These are phyloP conservation scores for Esox masquinongy DNA, from an alignment of 2,797 vertebrate species.

Conservation along the genomic window DNA sequence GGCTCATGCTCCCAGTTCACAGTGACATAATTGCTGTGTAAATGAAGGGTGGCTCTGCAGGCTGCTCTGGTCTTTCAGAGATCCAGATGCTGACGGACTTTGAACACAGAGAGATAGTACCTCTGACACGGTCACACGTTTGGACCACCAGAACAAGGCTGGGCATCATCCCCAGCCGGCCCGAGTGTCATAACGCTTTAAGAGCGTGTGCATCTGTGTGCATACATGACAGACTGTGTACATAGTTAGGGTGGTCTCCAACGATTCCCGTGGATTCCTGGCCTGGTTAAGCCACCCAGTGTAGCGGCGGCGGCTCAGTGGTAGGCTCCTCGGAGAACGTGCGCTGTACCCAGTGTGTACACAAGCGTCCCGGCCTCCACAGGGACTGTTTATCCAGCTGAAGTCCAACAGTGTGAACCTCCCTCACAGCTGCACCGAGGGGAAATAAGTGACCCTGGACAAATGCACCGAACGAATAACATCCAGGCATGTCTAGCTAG, in stretches of 20 bases:
- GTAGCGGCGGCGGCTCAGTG: slow-evolving; percentile 31
- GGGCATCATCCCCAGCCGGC: no score
- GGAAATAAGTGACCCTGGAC: slow-evolving; percentile 60
- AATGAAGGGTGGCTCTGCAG: slow-evolving; percentile 46
- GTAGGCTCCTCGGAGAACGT: slow-evolving; percentile 54
- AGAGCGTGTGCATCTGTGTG: slow-evolving; percentile 4
- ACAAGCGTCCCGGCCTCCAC: slow-evolving; percentile 73
- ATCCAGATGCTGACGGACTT: neutral
- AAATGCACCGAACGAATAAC: slow-evolving; percentile 48
- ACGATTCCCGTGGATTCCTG: slow-evolving; percentile 65
- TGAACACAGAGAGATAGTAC: neutral
- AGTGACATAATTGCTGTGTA: slow-evolving; percentile 45
- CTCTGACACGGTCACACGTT: no score
- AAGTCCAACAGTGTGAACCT: slow-evolving; percentile 68
- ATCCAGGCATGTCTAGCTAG: slow-evolving; percentile 14
- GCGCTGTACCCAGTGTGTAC: slow-evolving; percentile 67
- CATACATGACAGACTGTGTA: slow-evolving; percentile 12
- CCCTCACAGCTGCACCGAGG: slow-evolving; percentile 51
- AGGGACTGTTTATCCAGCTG: slow-evolving; percentile 80
- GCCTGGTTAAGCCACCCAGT: slow-evolving; percentile 64
- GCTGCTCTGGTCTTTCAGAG: neutral
- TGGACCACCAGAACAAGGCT: neutral
- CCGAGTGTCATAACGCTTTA: neutral
- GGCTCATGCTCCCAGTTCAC: slow-evolving; percentile 40
- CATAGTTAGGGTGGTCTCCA: slow-evolving; percentile 19